Evolutionary conservation across 2,888 invertebrate genomes (phyloP), one percentile per base, ranked within the genome.

Genomic region (Ectemnius cavifrons): DNA sequence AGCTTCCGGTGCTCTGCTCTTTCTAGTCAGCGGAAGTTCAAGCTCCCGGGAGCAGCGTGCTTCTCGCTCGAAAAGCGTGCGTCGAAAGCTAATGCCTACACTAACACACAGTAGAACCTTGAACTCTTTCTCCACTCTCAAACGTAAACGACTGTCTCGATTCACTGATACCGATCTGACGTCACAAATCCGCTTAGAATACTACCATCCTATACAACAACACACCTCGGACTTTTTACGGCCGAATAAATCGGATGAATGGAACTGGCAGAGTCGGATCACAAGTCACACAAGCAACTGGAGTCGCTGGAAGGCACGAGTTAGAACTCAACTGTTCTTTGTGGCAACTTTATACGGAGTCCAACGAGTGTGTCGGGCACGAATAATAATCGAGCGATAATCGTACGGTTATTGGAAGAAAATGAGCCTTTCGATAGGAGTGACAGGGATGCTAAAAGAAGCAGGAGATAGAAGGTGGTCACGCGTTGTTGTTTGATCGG

Each of bases 401-500:
- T 37, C 37, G 8, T 37, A 37, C 2, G 37, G 37, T 37, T 37
- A 11, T 37, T 37, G 5, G 52, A 14, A 47, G 11, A 16, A 52
- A 52, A 13, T 52, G 52, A 52, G 52, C 8, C 16, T 13, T 52
- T 11, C 6, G 16, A 52, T 20, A 3, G n/a, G 3, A 23, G 23
- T 23, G 23, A 23, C 2, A 2, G 23, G 23, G 23, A 23, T 23
- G 23, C 3, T 23, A 23, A 3, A n/a, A 47, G 13, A 4, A 23
- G 37, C 8, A 28, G 27, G 8, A n/a, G 49, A 23, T n/a, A 8
- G 13, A 45, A 47, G 57, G 60, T 49, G 78, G 69, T 67, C 62
- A 69, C 63, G 75, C 75, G 81, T 76, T 70, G 81, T 79, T 79
- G 83, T 80, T 81, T 73, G 81, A 85, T 86, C 86, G 77, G 73